Evolutionary conservation across 2,113 vertebrate genomes (phyloP).

Genomic region (Eonycteris spelaea): DNA sequence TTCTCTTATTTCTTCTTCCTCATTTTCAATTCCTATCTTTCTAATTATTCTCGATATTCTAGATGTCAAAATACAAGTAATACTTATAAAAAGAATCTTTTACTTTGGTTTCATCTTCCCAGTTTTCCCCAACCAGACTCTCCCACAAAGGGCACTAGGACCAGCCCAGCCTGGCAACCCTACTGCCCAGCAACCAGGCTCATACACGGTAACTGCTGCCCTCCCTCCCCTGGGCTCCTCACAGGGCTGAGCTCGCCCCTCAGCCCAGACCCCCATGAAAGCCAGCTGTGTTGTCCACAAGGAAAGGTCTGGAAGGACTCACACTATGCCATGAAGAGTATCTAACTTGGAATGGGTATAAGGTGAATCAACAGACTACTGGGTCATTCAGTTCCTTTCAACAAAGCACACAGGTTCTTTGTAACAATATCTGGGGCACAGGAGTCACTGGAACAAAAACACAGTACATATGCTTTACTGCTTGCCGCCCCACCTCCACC

Average conservation of each 20-base stretch:
- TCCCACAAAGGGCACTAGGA: not conserved
- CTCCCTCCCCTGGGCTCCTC: not conserved
- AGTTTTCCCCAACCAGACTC: not conserved
- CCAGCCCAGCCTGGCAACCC: not conserved
- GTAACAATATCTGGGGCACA: not conserved
- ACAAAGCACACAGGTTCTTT: not conserved
- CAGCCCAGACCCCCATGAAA: not conserved
- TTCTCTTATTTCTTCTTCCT: not conserved
- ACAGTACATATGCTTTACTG: not conserved
- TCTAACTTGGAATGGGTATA: not conserved
- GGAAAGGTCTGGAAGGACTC: not conserved
- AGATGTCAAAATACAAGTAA: not conserved
- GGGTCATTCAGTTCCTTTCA: not conserved
- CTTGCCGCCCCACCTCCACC: not conserved
- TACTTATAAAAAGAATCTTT: not conserved
- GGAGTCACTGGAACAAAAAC: not conserved
- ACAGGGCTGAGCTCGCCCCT: not conserved
- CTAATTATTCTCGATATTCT: not conserved
- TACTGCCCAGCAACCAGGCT: not conserved
- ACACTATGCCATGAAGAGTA: not conserved
- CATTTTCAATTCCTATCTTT: not conserved
- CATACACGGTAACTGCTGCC: accelerated
- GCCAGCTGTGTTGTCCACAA: accelerated
- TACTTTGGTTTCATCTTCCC: not conserved
- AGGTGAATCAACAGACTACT: not conserved